Conservation (phyloP, 2,113 vertebrate species). For the Lamprologus ornatipinnis region DNA sequence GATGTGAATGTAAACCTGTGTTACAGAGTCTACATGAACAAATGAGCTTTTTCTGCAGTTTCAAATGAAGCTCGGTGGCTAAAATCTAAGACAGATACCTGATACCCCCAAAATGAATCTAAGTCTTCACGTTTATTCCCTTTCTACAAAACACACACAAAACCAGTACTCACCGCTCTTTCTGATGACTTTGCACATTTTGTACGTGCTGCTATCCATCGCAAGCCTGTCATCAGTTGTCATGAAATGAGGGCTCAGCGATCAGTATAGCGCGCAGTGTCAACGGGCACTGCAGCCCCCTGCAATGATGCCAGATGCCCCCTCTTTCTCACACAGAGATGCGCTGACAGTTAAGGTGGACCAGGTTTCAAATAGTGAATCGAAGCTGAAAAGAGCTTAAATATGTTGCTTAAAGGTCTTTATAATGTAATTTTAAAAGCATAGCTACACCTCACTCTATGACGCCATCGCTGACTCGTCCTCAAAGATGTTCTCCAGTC, state of each 20-base stretch:
- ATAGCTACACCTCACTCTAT: accelerated
- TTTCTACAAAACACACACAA: neutral
- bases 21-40: neutral
- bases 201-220: neutral
- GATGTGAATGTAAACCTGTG: neutral
- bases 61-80: neutral
- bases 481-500: neutral
- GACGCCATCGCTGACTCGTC: neutral
- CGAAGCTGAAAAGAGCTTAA: neutral
- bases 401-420: neutral
- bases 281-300: neutral
- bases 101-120: accelerated
- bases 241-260: neutral
- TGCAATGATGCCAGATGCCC: slow-evolving; percentile 41
- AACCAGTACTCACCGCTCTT: neutral
- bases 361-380: neutral
- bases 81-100: neutral
- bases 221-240: neutral
- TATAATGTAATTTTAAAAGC: neutral
- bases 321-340: neutral
- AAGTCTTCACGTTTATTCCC: neutral
- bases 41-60: neutral
- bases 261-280: neutral
- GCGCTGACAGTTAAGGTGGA: slow-evolving; percentile 36
- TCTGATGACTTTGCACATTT: neutral